A percentile compares a stretch with the other conserved stretches of the same genome.
Evolutionary conservation across 2,113 vertebrate genomes (phyloP).

Genomic region (Podilymbus podiceps): DNA sequence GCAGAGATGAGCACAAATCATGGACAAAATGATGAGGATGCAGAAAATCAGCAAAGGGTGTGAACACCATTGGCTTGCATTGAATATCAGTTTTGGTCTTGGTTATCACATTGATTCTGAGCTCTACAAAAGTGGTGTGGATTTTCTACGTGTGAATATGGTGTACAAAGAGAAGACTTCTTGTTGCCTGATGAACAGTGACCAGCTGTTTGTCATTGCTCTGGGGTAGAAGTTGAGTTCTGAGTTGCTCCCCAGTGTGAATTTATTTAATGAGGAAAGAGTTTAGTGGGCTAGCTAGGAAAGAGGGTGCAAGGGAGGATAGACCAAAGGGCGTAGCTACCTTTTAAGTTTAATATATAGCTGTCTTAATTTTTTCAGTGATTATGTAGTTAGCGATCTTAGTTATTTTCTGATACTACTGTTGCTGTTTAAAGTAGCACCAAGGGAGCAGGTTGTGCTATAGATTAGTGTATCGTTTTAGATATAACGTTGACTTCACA

Average conservation of each 20-base stretch:
- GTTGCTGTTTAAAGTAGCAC: not conserved
- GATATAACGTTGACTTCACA: not conserved
- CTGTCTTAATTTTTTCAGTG: not conserved
- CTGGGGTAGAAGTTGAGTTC: not conserved
- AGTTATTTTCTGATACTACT: not conserved
- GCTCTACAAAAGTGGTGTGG: not conserved
- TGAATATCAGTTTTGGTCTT: not conserved
- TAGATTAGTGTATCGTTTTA: not conserved
- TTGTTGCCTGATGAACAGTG: not conserved
- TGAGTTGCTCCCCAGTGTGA: not conserved
- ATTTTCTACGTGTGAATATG: accelerated
- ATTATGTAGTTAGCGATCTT: not conserved
- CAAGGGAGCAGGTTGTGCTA: not conserved
- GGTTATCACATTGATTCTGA: not conserved
- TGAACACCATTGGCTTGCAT: not conserved
- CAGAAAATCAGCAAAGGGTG: not conserved
- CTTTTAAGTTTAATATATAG: not conserved
- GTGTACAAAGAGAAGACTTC: not conserved
- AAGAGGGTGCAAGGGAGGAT: not conserved
- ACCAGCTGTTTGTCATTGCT: not conserved
- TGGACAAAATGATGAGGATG: not conserved
- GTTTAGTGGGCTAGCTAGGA: not conserved
- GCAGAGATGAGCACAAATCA: not conserved
- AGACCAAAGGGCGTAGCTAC: not conserved
- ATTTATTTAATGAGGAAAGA: not conserved